A percentile compares a stretch with the other conserved stretches of the same genome.
Evolutionary conservation across 2,888 invertebrate species (phyloP).

Genomic region (Rhagonycha fulva): DNA sequence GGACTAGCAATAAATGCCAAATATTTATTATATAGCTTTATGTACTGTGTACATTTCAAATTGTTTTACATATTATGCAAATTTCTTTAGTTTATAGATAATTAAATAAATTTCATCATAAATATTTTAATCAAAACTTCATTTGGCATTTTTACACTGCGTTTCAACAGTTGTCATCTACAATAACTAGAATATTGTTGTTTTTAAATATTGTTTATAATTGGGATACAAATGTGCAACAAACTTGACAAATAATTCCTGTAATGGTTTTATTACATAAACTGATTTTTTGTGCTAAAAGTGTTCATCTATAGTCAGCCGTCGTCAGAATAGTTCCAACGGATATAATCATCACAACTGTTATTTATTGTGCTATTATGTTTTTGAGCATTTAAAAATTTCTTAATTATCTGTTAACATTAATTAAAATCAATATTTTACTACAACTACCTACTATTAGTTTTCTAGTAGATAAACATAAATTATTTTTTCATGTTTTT

Average conservation of each 20-base stretch:
- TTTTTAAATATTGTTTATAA: slow-evolving; percentile 57
- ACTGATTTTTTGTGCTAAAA: slow-evolving; percentile 48
- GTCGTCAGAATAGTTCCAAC: slow-evolving; percentile 45
- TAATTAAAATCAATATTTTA: neutral
- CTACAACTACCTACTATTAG: neutral
- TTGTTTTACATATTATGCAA: slow-evolving; percentile 25
- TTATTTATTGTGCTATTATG: slow-evolving; percentile 35
- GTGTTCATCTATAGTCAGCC: slow-evolving; percentile 53
- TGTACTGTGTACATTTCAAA: slow-evolving; percentile 52
- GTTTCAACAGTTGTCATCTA: slow-evolving; percentile 41
- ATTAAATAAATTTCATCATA: slow-evolving; percentile 15
- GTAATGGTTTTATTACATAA: slow-evolving; percentile 29
- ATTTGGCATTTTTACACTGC: slow-evolving; percentile 31
- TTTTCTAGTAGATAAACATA: neutral
- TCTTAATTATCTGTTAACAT: neutral
- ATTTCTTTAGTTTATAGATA: slow-evolving; percentile 19
- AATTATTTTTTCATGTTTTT: neutral
- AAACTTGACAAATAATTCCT: slow-evolving; percentile 28
- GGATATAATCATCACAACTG: slow-evolving; percentile 47
- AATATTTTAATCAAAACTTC: slow-evolving; percentile 31
- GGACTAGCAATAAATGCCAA: slow-evolving; percentile 31
- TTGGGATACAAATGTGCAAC: slow-evolving; percentile 39
- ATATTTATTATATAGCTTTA: slow-evolving; percentile 42
- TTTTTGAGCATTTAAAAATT: slow-evolving; percentile 27
- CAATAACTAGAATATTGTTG: slow-evolving; percentile 53